Percentiles rank a stretch among this genome's conserved stretches.
Evolutionary conservation across 1,140 invertebrate genomes (phyloP).

Genomic region (Portunus trituberculatus): DNA sequence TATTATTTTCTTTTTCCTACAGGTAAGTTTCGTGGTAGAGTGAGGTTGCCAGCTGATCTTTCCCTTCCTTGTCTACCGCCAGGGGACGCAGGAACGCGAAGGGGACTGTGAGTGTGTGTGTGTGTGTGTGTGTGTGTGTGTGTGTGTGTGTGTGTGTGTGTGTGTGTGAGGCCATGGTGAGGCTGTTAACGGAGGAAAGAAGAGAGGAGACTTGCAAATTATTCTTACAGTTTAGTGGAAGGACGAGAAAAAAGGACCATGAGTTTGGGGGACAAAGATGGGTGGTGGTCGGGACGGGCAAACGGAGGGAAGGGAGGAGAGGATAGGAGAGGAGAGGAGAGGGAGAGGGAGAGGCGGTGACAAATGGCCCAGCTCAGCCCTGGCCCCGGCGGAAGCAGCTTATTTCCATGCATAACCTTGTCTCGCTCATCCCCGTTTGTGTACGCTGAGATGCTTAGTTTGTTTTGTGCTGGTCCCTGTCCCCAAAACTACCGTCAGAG

Average conservation of each 20-base stretch:
- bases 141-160: conserved; percentile 32
- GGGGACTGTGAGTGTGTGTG: not conserved
- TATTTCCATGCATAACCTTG: no score
- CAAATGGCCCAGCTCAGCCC: not conserved
- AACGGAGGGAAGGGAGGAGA: not conserved
- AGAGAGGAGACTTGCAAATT: not conserved
- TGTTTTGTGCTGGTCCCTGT: no score
- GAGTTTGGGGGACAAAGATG: not conserved
- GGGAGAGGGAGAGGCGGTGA: not conserved
- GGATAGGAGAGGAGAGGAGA: not conserved
- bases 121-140: conserved; percentile 36
- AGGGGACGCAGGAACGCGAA: no score
- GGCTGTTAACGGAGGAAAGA: not conserved
- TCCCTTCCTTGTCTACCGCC: no score
- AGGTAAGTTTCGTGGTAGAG: no score
- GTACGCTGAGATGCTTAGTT: no score
- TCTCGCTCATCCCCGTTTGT: no score
- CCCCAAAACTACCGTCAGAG: no score
- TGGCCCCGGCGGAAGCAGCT: not conserved
- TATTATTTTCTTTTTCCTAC: no score
- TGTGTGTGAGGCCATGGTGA: not conserved
- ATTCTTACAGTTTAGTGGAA: not conserved
- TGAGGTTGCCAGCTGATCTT: no score
- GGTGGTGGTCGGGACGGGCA: not conserved
- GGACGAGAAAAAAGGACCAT: not conserved